Base-by-base conservation (phyloP, 2,797 vertebrate genomes). In the Crenuchus spilurus region DNA sequence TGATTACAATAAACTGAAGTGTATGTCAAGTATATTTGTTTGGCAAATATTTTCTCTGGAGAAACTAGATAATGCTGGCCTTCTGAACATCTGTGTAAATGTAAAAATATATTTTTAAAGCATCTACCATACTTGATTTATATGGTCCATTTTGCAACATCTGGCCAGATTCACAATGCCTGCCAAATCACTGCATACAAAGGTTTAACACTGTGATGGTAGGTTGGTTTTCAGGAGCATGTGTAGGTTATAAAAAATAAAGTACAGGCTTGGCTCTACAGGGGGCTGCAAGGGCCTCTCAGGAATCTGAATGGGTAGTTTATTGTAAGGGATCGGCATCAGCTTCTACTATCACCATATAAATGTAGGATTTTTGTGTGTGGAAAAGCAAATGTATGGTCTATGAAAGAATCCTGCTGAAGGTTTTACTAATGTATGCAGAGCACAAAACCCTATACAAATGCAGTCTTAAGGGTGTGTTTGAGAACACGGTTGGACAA, bases 271-370 rank as follows among this genome's bases (percentile, higher is more conserved):
- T 65, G 33, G 31, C 70, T 81, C 83, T 83, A 84, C 81, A 6
- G 75, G 87, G 87, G 86, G 85, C 28, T 85, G 58, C 18, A 82
- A 76, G 77, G 83, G 78, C 33, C 82, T 81, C 82, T 80, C 75
- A 77, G 66, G 83, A 85, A 84, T 77, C 80, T 80, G 65, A 77
- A 78, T 61, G 76, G 83, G 80, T 78, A 72, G 71, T 91, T 89
- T 85, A 85, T 86, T 87, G 87, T 88, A 88, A 87, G 87, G 80
- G 86, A 85, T 89, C 79, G 84, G 84, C 90, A 86, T 85, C 79
- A 72, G 74, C 68, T 78, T 66, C 64, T 64, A 78, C 62, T 10
- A 58, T 71, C 57, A 37, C 57, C 57, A 39, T 58, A 63, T 58
- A 39, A 20, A n/a, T 31, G 37, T 52, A 35, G 51, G 64, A 35